Evolutionary conservation across 2,797 vertebrate species (phyloP).

Genomic region (Bradypus variegatus): DNA sequence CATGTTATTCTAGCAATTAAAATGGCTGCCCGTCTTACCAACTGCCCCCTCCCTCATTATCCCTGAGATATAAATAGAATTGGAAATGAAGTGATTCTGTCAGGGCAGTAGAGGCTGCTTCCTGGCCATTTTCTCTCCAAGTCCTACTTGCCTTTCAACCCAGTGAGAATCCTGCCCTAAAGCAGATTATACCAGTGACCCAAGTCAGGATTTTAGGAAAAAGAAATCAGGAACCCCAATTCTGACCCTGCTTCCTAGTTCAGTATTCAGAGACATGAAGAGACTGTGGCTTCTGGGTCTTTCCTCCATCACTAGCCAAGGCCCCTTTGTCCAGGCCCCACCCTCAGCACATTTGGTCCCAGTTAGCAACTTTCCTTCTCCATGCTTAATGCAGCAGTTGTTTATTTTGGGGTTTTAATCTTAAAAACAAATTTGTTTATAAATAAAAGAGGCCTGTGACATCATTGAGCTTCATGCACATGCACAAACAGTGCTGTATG

Average conservation of each 20-base stretch:
- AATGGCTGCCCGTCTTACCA: not conserved
- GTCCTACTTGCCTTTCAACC: conserved; percentile 11
- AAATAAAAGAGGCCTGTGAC: conserved; percentile 14
- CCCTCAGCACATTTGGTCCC: not conserved
- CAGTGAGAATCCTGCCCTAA: not conserved
- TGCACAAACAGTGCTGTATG: not conserved
- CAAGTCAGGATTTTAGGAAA: not conserved
- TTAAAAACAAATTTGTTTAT: conserved; percentile 40
- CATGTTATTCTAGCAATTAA: not conserved
- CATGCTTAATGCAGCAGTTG: not conserved
- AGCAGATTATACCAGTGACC: not conserved
- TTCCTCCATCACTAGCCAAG: not conserved
- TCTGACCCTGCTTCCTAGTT: not conserved
- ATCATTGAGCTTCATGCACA: not conserved
- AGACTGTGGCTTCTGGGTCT: not conserved
- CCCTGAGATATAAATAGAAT: conserved; percentile 19
- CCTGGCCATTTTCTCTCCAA: not conserved
- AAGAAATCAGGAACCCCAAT: not conserved
- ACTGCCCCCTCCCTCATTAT: not conserved
- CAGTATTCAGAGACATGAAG: not conserved
- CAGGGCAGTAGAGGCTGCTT: not conserved
- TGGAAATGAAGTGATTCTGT: conserved; percentile 38
- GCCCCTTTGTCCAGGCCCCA: not conserved
- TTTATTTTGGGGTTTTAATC: not conserved
- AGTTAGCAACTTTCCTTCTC: not conserved